phyloP scores from a whole-genome alignment of 2,113 vertebrate species.

The Paramisgurnus dabryanus region DNA sequence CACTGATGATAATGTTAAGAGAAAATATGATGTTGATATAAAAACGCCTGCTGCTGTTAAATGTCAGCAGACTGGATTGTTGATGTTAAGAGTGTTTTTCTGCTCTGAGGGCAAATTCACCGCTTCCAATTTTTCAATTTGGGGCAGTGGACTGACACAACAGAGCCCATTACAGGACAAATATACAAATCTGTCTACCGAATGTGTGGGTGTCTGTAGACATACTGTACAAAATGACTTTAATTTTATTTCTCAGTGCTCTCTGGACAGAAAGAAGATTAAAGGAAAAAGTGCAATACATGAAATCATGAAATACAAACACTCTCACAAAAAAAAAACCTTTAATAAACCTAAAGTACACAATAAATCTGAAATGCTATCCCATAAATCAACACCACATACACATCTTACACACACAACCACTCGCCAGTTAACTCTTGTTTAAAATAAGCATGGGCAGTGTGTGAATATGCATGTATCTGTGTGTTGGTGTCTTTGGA shows the following conservation, averaged over 20 bases:
- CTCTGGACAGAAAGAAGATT: background rate
- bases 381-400: background rate
- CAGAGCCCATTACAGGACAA: background rate
- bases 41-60: no score
- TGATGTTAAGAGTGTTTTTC: conserved; percentile 9
- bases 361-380: no score
- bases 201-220: background rate
- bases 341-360: background rate
- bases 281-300: background rate
- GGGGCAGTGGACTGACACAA: background rate
- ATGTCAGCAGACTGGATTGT: conserved; percentile 10
- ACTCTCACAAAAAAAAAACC: background rate
- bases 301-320: background rate
- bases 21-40: conserved; percentile 28
- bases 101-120: background rate
- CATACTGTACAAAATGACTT: background rate
- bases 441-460: background rate
- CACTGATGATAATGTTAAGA: conserved; percentile 11
- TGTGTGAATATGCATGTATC: conserved; percentile 12
- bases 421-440: background rate
- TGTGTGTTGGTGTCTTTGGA: background rate
- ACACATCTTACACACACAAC: background rate
- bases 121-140: conserved; percentile 21
- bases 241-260: background rate
- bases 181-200: background rate